These are phyloP conservation scores for Dicrurus megarhynchus DNA, from an alignment of 2,113 vertebrate species.

Conservation along the genomic window DNA sequence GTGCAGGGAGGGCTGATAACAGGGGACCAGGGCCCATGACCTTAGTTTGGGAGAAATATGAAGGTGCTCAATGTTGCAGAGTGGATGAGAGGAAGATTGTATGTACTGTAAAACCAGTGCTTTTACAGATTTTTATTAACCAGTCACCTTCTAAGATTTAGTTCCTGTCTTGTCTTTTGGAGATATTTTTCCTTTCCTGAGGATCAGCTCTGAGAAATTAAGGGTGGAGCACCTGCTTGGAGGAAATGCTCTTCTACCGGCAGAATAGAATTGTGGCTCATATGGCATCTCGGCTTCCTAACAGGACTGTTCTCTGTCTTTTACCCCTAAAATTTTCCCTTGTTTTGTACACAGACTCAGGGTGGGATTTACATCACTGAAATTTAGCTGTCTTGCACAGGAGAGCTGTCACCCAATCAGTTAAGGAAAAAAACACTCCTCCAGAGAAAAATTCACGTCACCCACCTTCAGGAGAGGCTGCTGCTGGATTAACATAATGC, in stretches of 20 bases:
- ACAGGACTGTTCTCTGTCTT: background rate
- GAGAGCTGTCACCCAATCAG: background rate
- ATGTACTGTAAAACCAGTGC: background rate
- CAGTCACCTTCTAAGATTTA: background rate
- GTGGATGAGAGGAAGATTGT: background rate
- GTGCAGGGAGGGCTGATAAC: background rate
- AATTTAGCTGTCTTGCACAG: background rate
- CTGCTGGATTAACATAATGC: background rate
- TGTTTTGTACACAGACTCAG: background rate
- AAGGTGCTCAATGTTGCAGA: background rate
- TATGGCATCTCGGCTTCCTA: background rate
- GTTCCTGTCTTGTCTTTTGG: background rate
- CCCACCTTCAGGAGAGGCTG: background rate
- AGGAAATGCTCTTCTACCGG: background rate
- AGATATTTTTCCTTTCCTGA: background rate
- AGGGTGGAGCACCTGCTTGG: background rate
- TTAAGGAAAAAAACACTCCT: background rate
- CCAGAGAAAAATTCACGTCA: background rate
- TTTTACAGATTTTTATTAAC: background rate
- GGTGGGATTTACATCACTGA: background rate
- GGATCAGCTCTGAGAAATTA: background rate
- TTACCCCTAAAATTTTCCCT: background rate
- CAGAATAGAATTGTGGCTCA: background rate
- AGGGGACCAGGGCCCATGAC: background rate
- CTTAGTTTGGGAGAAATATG: background rate